Base-by-base conservation (phyloP, 2,797 vertebrate genomes). In the Picus viridis region DNA sequence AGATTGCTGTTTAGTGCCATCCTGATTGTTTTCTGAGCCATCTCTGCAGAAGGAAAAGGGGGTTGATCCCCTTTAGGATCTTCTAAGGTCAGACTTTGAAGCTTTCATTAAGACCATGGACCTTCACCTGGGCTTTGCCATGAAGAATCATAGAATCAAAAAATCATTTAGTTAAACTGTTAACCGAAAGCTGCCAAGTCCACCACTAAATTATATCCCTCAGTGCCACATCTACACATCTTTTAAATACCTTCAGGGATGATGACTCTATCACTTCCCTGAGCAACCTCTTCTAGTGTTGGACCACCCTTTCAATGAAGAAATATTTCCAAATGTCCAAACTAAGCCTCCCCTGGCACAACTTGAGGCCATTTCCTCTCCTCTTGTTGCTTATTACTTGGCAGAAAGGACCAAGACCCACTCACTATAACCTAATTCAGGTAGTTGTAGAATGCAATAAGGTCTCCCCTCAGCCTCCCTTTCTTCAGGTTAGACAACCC, bases 391-490 rank as follows among this genome's bases (percentile, higher is more conserved):
- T 34, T 29, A 7, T 34, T 47, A 29, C 22, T 11, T 26, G 18
- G 7, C 8, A 75, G 29, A 71, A 57, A 20, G 80, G 24, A 39
- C 23, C 2, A 26, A 12, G 7, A 6, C 14, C 23, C 19, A 36
- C 2, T 64, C 8, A 10, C 20, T 39, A 36, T 14, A 51, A 5
- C 1, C 23, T 32, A 16, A 26, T 32, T 74, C 57, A 74, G 19
- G 16, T 2, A 56, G 23, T 1, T 51, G 8, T 27, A 17, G 26
- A 70, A 36, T 64, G 14, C 0, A 0, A 30, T 49, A 69, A 43
- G 6, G 14, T 30, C 32, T 26, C 30, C n/a, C 16, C 6, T 26
- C 5, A 74, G 13, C 10, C 27, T 90, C 10, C 16, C 78, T 51
- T 70, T 61, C 63, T 56, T 12, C 19, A 56, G 23, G 7, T 3